Evolutionary conservation across 2,888 invertebrate species (phyloP), one percentile per base, ranked within the genome.

Genomic region (Phaonia tiefii): DNA sequence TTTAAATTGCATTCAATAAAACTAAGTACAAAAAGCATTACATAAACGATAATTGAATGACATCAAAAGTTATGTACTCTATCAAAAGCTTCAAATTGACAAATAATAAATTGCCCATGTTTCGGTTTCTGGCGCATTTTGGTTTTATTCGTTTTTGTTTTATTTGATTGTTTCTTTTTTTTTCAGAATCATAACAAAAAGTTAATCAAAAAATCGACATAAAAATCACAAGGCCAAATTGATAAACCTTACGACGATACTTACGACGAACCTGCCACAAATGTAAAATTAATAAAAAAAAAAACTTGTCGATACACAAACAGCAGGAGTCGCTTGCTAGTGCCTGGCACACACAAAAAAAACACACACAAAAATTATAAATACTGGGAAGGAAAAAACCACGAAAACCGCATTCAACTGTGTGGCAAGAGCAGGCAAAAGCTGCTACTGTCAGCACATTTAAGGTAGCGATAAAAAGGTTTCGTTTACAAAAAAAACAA

Each of bases 221-320:
- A 58, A 58, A 37, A 37, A 60, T 37, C 60, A 60, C 60, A 60
- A 60, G 37, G 37, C 60, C 60, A 66, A 69, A 67, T 10, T 49
- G 25, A 56, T 42, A 39, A 69, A 65, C 26, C 17, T 75, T 58
- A 51, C 31, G 31, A 31, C 31, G 31, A 31, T 31, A 31, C n/a
- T n/a, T n/a, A n/a, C n/a, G n/a, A n/a, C 31, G 31, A 31, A 31
- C 74, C 56, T 58, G 79, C 67, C 69, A 74, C 39, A 56, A 74
- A 46, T 54, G 26, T 58, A 46, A 70, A 70, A 22, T 10, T 54
- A 60, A 73, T 65, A 73, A 76, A 76, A 8, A 31, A 76, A 76
- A 76, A 54, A 76, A 80, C 44, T 54, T 73, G 75, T 75, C 75
- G 72, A 80, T 54, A 73, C 56, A 72, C 13, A 76, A 80, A 70